phyloP scores from a whole-genome alignment of 2,113 vertebrate species.

The Cavia porcellus region DNA sequence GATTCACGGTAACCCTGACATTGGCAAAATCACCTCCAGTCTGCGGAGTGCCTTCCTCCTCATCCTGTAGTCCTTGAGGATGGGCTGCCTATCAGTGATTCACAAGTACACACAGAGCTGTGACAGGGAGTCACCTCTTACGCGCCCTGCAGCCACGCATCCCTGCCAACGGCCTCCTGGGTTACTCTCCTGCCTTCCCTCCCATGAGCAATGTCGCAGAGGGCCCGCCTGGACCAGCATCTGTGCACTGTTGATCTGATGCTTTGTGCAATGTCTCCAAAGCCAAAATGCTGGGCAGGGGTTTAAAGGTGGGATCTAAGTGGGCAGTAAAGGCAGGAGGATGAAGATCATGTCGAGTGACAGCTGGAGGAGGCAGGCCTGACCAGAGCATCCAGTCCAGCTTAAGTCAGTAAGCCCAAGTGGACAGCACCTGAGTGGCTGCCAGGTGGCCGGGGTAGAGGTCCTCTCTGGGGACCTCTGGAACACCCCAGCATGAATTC shows the following conservation, averaged over 20 bases:
- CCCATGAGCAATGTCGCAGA: background rate
- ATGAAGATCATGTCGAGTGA: background rate
- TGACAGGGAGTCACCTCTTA: background rate
- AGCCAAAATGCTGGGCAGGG: background rate
- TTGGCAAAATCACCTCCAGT: slow-evolving; percentile 46
- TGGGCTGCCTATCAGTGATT: background rate
- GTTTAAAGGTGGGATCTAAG: background rate
- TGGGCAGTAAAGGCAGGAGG: background rate
- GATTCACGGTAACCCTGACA: background rate
- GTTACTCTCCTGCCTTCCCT: background rate
- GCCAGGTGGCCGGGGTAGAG: background rate
- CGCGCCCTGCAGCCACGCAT: background rate
- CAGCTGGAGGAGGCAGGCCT: background rate
- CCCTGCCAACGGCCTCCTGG: background rate
- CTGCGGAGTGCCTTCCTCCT: background rate
- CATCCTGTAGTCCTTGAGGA: background rate
- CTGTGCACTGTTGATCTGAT: background rate
- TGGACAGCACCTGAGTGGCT: background rate
- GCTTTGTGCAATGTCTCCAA: background rate
- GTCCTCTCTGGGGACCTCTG: rapidly evolving
- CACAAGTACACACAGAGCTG: background rate
- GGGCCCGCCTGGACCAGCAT: background rate
- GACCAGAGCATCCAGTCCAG: rapidly evolving
- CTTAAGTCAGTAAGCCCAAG: background rate
- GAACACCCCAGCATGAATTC: background rate